phyloP scores from a whole-genome alignment of 2,888 invertebrate genomes.

The Hermaeophaga mercurialis region DNA sequence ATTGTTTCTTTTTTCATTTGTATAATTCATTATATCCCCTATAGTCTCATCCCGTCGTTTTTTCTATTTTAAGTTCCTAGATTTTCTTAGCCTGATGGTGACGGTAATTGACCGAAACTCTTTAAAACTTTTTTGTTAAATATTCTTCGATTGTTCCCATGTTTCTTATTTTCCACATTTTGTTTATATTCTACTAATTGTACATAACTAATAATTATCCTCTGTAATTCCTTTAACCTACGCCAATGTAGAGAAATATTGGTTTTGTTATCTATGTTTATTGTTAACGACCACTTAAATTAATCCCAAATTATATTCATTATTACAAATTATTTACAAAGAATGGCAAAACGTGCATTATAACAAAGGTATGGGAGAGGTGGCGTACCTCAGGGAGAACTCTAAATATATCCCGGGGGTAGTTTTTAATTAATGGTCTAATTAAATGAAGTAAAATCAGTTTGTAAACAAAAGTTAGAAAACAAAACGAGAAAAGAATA shows the following conservation, averaged over 20 bases:
- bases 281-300: slow-evolving; percentile 1
- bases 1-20: no score
- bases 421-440: not conserved
- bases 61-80: no score
- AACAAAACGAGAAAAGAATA: no score
- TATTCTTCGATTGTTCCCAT: no score
- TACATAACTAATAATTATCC: no score
- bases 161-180: no score
- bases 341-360: not conserved
- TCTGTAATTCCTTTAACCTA: not conserved
- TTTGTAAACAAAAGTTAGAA: slow-evolving; percentile 3
- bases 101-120: no score
- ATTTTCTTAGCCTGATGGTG: no score
- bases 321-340: slow-evolving; percentile 6
- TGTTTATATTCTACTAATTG: no score
- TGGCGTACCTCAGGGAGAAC: not conserved
- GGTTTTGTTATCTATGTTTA: slow-evolving; percentile 6
- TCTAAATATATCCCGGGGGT: not conserved
- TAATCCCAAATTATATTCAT: slow-evolving; percentile 14
- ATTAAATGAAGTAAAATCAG: slow-evolving; percentile 7
- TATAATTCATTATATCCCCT: no score
- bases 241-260: not conserved
- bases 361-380: not conserved
- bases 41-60: no score
- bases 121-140: no score